Percentiles rank a stretch among this genome's conserved stretches.
phyloP scores from a whole-genome alignment of 2,888 invertebrate species.

The Lepidonotus clava region DNA sequence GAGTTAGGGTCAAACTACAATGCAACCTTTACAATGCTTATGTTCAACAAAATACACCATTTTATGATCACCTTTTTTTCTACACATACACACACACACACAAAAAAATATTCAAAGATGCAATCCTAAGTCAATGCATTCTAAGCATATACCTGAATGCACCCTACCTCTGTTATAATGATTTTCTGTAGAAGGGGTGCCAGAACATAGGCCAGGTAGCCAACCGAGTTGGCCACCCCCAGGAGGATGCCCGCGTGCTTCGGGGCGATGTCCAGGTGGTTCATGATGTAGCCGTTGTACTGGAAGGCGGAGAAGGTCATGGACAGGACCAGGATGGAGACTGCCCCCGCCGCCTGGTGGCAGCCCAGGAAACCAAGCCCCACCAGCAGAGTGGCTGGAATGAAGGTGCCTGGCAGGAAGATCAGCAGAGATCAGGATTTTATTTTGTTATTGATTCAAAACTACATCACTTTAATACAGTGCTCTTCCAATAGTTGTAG shows the following conservation, averaged over 20 bases:
- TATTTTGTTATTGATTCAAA: too few relatives aligned
- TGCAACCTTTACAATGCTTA: too few relatives aligned
- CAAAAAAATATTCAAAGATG: too few relatives aligned
- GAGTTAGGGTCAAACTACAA: too few relatives aligned
- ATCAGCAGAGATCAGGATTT: too few relatives aligned
- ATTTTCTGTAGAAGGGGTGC: conserved; percentile 75
- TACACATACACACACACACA: too few relatives aligned
- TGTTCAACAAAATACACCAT: too few relatives aligned
- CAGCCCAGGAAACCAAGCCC: conserved; percentile 78
- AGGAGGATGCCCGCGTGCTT: conserved; percentile 78
- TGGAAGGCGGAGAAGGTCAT: conserved; percentile 74
- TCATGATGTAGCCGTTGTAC: conserved; percentile 78
- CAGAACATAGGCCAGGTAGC: conserved; percentile 75
- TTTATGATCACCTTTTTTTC: too few relatives aligned
- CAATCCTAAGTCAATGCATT: too few relatives aligned
- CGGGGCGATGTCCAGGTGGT: conserved; percentile 80
- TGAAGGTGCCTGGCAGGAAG: conserved; percentile 71
- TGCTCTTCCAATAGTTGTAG: too few relatives aligned
- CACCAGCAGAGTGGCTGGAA: conserved; percentile 74
- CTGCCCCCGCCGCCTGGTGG: conserved; percentile 71
- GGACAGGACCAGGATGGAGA: conserved; percentile 73
- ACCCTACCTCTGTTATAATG: conserved; percentile 71
- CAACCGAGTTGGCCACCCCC: conserved; percentile 78
- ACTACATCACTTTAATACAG: too few relatives aligned
- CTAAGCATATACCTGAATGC: too few relatives aligned